Evolutionary conservation across 2,888 invertebrate genomes (phyloP), one percentile per base, ranked within the genome.

Genomic region (Tachina fera): DNA sequence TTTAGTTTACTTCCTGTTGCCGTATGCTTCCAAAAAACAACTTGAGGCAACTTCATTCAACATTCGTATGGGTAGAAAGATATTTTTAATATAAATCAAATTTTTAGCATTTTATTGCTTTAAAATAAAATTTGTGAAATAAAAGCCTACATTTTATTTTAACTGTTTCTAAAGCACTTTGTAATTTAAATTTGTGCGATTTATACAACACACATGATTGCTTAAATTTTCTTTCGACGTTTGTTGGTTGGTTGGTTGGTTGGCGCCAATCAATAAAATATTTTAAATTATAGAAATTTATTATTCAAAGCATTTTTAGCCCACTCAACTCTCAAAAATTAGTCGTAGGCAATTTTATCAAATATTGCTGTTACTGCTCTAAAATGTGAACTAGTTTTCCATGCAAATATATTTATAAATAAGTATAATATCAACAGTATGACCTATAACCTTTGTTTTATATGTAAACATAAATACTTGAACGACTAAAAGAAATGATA

Each of bases 241-340:
- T 56, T 13, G 31, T 31, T 31, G 31, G 6, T 79, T 56, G 16
- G 31, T 31, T 31, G 31, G 6, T 41, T 79, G 31, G 6, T 41
- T 79, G 79, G 56, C 49, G 72, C 79, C 51, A 60, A 71, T 63
- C 53, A 63, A 63, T 63, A 43, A 31, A 58, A 63, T 58, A 4
- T 43, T 31, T 45, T 2, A 81, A 60, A 19, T 63, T 65, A 61
- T 31, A 9, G 22, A 51, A 56, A 71, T 72, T 72, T 67, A 68
- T 80, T 22, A 67, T 51, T 68, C 51, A 61, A 39, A 13, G 19
- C 9, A 43, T 51, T 60, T 51, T 70, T 70, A 41, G 56, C 16
- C 65, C 45, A 72, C 51, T 51, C 9, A 47, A 51, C n/a, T 9
- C n/a, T 9, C 8, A 39, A 19, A 41, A 67, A 22, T 22, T 53